Base-by-base conservation (phyloP, 2,888 invertebrate genomes). In the Pterobdella sp. region DNA sequence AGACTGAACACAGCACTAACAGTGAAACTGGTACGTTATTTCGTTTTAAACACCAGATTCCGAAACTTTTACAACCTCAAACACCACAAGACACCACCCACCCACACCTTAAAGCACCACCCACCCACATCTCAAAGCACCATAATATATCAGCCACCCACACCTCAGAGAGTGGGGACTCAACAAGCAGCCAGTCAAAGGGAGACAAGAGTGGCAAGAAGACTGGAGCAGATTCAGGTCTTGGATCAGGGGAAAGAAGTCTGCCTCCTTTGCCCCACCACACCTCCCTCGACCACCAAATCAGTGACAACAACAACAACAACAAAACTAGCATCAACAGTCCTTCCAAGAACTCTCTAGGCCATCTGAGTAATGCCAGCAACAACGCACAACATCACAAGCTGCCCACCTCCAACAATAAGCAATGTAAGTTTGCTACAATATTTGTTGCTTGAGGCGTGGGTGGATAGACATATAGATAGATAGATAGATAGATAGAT, bases 1-100 rank as follows among this genome's bases (percentile, higher is more conserved):
- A 77, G 67, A 76, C 76, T 42, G 77, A 78, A 63, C 69, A 74
- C 31, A 77, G 77, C 65, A 78, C 76, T 34, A 78, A 77, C 72
- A 78, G 77, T 77, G 77, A 77, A 42, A 74, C 76, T 64, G 78
- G 78, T 78, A 32, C 49, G 18, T 42, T 42, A 42, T 42, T 7
- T 42, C 10, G 7, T 42, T 18, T 7, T 42, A 18, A 7, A 42
- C 42, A 18, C 42, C 7, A 7, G n/a, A 29, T n/a, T 63, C 14
- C 14, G 14, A n/a, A 7, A 65, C 32, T 18, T 34, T 22, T 31
- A 4, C 65, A 65, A 29, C 31, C 31, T 31, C 32, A 65, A 29
- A 65, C 65, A 31, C 65, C 18, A 29, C 4, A 4, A 4, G 14
- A 14, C 63, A 7, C 63, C 10, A 14, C 49, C 49, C 49, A 42